Base-by-base conservation (phyloP, 2,797 vertebrate genomes). In the Leptoclinus maculatus region DNA sequence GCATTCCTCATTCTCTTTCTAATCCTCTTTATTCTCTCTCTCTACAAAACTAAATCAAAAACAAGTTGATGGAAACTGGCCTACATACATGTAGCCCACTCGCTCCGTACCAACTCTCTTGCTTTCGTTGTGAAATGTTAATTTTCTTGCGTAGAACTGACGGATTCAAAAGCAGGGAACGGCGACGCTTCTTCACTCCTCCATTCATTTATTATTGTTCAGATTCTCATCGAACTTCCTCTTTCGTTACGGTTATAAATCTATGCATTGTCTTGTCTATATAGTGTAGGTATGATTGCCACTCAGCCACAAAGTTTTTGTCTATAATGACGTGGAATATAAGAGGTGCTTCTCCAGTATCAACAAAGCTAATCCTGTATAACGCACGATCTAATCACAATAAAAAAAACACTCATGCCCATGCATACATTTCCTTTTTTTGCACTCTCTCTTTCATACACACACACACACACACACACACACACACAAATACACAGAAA, bases 331-430 rank as follows among this genome's bases (percentile, higher is more conserved):
- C 73, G 76, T 32, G 57, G 47, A 82, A 86, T 77, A 79, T 88
- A 69, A 82, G 63, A 85, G 64, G 57, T 59, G 76, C 53, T 78
- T 78, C 56, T 81, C 32, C 25, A 71, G 45, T 75, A 85, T 82
- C n/a, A 71, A 85, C 79, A 69, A 76, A 79, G 60, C 27, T 89
- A 90, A 92, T 87, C 88, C 83, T 82, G 71, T 57, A 72, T 80
- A 87, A 84, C 41, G 7, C 62, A 72, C 71, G 27, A 66, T 66
- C 74, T 85, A 89, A 92, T 89, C 79, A 78, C 45, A 70, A 80
- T 41, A 78, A 72, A 83, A 83, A 78, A 63, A 78, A 88, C 77
- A 84, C 53, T 27, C 62, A 73, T 71, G 70, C 62, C 38, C 43
- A 27, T 83, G 75, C 74, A 80, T 76, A 85, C 16, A 62, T 63